Evolutionary conservation across 2,888 invertebrate species (phyloP).

Genomic region (Rhingia rostrata): DNA sequence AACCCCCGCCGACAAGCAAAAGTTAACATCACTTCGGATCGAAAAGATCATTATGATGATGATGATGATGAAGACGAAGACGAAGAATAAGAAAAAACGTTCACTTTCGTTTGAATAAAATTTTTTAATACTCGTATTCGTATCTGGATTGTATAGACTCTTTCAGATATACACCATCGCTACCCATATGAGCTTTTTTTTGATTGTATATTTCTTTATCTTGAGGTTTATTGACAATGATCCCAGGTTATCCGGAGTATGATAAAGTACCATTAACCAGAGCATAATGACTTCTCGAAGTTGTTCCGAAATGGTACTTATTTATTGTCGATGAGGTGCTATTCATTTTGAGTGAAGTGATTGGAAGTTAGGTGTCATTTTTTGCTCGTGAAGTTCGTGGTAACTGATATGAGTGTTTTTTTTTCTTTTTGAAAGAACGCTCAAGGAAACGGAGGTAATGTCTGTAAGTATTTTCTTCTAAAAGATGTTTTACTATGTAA

Average conservation of each 20-base stretch:
- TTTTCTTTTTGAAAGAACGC: slow-evolving; percentile 9
- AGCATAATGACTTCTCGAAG: slow-evolving; percentile 42
- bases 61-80: slow-evolving; percentile 19
- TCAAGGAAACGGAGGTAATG: slow-evolving; percentile 32
- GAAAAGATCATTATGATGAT: slow-evolving; percentile 15
- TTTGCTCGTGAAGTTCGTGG: neutral
- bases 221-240: slow-evolving; percentile 39
- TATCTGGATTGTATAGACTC: slow-evolving; percentile 31
- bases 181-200: slow-evolving; percentile 44
- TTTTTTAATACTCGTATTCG: slow-evolving; percentile 61
- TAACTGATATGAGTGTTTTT: slow-evolving; percentile 39
- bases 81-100: slow-evolving; percentile 50
- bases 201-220: slow-evolving; percentile 7
- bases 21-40: slow-evolving; percentile 54
- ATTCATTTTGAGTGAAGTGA: slow-evolving; percentile 29
- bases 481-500: slow-evolving; percentile 34
- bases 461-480: slow-evolving; percentile 10
- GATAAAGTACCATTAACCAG: slow-evolving; percentile 41
- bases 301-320: slow-evolving; percentile 42
- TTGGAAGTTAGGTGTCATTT: slow-evolving; percentile 44
- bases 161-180: slow-evolving; percentile 25
- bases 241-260: slow-evolving; percentile 22
- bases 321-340: slow-evolving; percentile 9
- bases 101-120: slow-evolving; percentile 71
- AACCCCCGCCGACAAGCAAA: slow-evolving; percentile 48